Percentiles rank a stretch among this genome's conserved stretches.
Evolutionary conservation across 2,113 vertebrate species (phyloP).

Genomic region (Scortum barcoo): DNA sequence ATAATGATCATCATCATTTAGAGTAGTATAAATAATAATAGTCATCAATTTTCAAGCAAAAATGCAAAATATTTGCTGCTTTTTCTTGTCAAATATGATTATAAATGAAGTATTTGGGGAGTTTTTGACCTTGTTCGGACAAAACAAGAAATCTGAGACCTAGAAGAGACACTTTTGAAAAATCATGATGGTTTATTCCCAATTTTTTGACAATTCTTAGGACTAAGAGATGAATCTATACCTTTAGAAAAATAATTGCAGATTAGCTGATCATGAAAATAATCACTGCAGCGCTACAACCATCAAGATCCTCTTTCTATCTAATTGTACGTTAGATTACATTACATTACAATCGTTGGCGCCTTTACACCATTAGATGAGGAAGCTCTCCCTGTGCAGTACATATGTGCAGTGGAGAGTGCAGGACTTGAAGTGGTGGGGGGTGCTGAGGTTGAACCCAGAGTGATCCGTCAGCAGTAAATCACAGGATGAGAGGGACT

Average conservation of each 20-base stretch:
- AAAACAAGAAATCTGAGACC: neutral
- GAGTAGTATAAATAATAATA: too few relatives aligned
- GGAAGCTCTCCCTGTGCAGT: neutral
- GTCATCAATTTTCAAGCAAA: neutral
- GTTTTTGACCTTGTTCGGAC: neutral
- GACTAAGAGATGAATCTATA: neutral
- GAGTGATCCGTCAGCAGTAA: conserved; percentile 56
- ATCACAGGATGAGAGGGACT: conserved; percentile 41
- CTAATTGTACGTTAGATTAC: neutral
- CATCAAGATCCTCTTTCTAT: too few relatives aligned
- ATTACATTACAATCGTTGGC: too few relatives aligned
- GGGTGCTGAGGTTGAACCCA: conserved; percentile 25
- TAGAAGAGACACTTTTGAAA: too few relatives aligned
- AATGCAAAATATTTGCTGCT: neutral
- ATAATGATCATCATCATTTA: neutral
- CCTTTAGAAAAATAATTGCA: neutral
- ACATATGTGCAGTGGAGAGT: neutral
- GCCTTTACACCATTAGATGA: neutral
- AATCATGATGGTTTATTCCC: neutral
- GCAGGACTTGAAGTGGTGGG: conserved; percentile 15
- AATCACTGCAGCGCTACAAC: neutral
- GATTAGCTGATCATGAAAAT: neutral
- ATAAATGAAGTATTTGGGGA: too few relatives aligned
- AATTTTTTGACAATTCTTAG: neutral
- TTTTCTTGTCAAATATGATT: neutral